Conservation (phyloP, 2,113 vertebrate genomes). For the Melanotaenia duboulayi region DNA sequence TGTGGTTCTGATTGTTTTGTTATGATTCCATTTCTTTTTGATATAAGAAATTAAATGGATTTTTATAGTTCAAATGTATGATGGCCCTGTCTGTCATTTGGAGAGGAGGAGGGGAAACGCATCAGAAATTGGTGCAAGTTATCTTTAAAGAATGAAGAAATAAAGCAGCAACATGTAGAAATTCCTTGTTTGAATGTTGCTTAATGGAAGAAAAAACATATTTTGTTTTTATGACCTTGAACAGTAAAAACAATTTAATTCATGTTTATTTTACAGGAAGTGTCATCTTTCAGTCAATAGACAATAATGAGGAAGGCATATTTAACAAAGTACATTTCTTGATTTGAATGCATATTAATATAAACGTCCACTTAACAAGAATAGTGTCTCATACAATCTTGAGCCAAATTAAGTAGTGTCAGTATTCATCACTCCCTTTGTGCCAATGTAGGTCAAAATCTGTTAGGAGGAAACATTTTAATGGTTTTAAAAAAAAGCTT, state of each 20-base stretch:
- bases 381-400: conserved; percentile 72
- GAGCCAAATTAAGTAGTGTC: conserved; percentile 75
- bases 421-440: conserved; percentile 53
- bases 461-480: conserved; percentile 42
- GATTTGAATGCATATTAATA: conserved; percentile 66
- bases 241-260: conserved; percentile 42
- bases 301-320: conserved; percentile 41
- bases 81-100: conserved; percentile 83
- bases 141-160: conserved; percentile 81
- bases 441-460: conserved; percentile 31
- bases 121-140: conserved; percentile 18
- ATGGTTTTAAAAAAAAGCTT: conserved; percentile 11
- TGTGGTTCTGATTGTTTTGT: conserved; percentile 78
- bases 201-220: conserved; percentile 28
- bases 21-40: conserved; percentile 79
- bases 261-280: conserved; percentile 72
- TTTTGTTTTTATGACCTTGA: conserved; percentile 7
- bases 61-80: conserved; percentile 87
- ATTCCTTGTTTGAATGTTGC: conserved; percentile 51
- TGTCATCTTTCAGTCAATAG: conserved; percentile 60
- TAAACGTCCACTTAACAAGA: conserved; percentile 45
- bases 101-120: conserved; percentile 80
- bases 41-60: conserved; percentile 85
- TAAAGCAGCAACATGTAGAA: conserved; percentile 79
- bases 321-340: conserved; percentile 55